Conservation (phyloP, 35 echinoderm and acorn worm species). For the Strongylocentrotus purpuratus region DNA sequence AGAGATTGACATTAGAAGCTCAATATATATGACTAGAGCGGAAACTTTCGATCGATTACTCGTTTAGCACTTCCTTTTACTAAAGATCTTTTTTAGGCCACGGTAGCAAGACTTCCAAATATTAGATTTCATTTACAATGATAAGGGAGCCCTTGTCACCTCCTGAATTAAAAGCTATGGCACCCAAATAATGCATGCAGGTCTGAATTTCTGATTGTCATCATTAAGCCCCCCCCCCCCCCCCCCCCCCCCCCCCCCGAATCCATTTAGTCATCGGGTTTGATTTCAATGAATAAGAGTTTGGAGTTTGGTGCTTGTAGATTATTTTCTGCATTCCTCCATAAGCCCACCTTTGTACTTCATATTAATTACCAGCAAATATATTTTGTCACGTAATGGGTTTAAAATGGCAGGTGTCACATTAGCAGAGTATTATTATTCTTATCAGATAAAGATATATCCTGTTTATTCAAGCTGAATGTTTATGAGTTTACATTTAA, state of each 20-base stretch:
- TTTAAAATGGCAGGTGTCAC: neutral
- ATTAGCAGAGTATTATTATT: neutral
- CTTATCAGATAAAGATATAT: neutral
- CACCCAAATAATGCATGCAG: no score
- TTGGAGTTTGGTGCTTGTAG: neutral
- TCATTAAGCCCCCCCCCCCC: no score
- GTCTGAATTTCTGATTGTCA: no score
- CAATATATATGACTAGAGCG: neutral
- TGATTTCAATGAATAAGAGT: neutral
- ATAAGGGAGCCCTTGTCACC: no score
- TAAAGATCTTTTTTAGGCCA: neutral
- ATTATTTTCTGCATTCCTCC: neutral
- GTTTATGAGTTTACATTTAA: no score
- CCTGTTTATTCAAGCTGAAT: neutral
- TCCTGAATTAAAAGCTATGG: no score
- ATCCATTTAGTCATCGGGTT: no score
- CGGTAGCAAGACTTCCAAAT: no score
- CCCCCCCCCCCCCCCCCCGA: no score
- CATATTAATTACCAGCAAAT: neutral
- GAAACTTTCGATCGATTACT: constrained; percentile 43
- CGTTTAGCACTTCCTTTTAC: constrained; percentile 31
- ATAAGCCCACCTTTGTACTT: no score
- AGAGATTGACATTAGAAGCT: neutral
- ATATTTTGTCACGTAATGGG: neutral
- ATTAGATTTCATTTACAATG: no score